Base-by-base conservation (phyloP, 2,888 invertebrate genomes). In the Nomada goodeniana region DNA sequence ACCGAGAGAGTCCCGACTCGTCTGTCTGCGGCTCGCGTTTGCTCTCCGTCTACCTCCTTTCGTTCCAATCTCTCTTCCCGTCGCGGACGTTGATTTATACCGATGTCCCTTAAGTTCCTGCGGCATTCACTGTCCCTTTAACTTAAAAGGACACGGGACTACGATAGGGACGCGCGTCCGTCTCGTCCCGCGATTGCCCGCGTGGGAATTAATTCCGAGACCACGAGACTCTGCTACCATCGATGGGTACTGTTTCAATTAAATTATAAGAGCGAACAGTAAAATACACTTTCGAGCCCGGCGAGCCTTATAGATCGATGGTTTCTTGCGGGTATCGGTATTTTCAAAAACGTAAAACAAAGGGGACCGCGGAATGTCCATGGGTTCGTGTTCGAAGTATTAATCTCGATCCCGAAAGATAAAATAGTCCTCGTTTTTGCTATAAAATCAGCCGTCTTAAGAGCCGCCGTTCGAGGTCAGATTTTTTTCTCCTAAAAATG, bases 21-120 rank as follows among this genome's bases (percentile, higher is more conserved):
- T 65, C 78, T 80, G 85, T 85, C 81, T 67, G 69, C 82, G 74
- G 61, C 55, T 55, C 57, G 64, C 74, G 76, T 81, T 78, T 84
- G 71, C 76, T 78, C 70, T 61, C 79, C 60, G 78, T 84, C 80
- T 71, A 29, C 76, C 70, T 76, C 71, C 47, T 61, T 26, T 52
- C 74, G 57, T 77, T 67, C 65, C 75, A 67, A 42, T 72, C 53
- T 63, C 80, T 70, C 64, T 53, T 52, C 72, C 52, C 64, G 20
- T 59, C 65, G 67, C 67, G 80, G 90, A 91, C 91, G 82, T 88
- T 91, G 91, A 91, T 91, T 91, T 91, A 91, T 90, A 88, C 70
- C 82, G 73, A 83, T 76, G 87, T 86, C 85, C 83, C 83, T 83
- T 83, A 81, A 84, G 80, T 87, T 84, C 75, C 83, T 74, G 77